phyloP scores from a whole-genome alignment of 2,797 vertebrate species.

The Chrosomus eos region DNA sequence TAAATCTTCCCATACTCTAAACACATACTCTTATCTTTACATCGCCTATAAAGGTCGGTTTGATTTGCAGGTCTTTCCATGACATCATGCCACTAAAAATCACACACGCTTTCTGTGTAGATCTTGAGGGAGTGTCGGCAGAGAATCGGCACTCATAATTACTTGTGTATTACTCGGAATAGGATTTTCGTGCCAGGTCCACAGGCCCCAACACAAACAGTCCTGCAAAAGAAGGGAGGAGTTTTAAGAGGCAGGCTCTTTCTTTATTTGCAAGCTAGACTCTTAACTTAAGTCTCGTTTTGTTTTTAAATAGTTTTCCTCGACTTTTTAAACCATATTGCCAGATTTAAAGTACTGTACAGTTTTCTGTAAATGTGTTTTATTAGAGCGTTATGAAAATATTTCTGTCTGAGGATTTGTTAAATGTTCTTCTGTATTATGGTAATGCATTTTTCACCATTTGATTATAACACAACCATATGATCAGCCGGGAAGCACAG shows the following conservation, averaged over 20 bases:
- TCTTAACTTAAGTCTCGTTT: neutral
- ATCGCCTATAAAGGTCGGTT: constrained; percentile 20
- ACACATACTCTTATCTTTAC: constrained; percentile 15
- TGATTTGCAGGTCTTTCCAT: constrained; percentile 17
- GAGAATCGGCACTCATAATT: constrained; percentile 27
- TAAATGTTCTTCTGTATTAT: neutral
- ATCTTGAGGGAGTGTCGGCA: constrained; percentile 5
- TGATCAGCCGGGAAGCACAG: constrained; percentile 18
- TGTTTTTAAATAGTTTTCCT: neutral
- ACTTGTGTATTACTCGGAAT: constrained; percentile 20
- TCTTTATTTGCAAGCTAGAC: neutral
- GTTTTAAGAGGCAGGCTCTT: neutral
- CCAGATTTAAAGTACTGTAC: neutral
- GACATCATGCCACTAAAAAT: constrained; percentile 37
- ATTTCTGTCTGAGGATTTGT: neutral
- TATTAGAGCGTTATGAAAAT: neutral
- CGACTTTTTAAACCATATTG: neutral
- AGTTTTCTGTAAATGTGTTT: neutral
- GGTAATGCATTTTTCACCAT: neutral
- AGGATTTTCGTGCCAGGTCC: constrained; percentile 25
- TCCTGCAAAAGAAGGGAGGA: constrained; percentile 21
- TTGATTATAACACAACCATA: neutral
- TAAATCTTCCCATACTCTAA: neutral
- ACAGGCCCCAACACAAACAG: constrained; percentile 20
- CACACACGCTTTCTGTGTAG: constrained; percentile 6